Evolutionary conservation across 1,140 invertebrate genomes (phyloP).

Genomic region (Bombus impatiens): DNA sequence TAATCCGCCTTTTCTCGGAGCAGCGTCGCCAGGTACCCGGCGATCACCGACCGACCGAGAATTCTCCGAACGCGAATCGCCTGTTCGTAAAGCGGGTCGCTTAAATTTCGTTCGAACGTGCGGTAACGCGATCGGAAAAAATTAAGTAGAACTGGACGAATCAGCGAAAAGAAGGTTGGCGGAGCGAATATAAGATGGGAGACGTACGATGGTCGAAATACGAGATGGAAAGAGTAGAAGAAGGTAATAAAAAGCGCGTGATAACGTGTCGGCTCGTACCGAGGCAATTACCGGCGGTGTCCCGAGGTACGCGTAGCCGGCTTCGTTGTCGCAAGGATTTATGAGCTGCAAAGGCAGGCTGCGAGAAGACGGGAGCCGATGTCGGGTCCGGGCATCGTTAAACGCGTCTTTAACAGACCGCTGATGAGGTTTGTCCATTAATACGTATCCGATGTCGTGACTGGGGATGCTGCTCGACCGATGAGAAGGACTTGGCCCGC

Average conservation of each 20-base stretch:
- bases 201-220: not conserved
- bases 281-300: constrained; percentile 27
- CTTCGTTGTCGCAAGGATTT: constrained; percentile 56
- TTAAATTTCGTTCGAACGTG: too few species aligned
- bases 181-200: too few species aligned
- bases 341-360: constrained; percentile 48
- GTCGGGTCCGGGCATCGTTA: constrained; percentile 35
- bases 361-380: constrained; percentile 23
- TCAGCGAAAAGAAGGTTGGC: too few species aligned
- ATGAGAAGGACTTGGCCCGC: constrained; percentile 41
- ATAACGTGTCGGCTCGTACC: not conserved
- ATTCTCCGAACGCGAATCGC: not conserved
- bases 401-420: constrained; percentile 54
- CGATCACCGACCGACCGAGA: not conserved
- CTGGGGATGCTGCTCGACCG: constrained; percentile 30
- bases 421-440: constrained; percentile 68
- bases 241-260: not conserved
- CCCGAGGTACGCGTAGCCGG: constrained; percentile 48
- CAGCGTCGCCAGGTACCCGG: not conserved
- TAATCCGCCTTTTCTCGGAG: constrained; percentile 31
- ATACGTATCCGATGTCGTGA: constrained; percentile 60
- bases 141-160: too few species aligned
- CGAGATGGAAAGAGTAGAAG: not conserved
- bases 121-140: too few species aligned
- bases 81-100: not conserved